Conservation (phyloP, 2,113 vertebrate species). For the Poeciliopsis turrubarensis region DNA sequence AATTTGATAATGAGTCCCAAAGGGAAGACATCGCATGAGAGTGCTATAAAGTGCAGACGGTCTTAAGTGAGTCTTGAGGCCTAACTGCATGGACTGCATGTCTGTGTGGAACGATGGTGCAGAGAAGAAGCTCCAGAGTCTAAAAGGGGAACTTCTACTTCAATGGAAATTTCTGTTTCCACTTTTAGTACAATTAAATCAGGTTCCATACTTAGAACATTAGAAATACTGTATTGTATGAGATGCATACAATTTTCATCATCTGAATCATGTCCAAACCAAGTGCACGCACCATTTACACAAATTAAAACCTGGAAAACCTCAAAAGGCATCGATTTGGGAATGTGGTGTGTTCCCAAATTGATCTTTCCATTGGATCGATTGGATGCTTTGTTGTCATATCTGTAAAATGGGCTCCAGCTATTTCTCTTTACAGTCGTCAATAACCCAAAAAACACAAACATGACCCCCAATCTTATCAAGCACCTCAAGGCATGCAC, state of each 20-base stretch:
- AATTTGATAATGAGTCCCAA: constrained; percentile 41
- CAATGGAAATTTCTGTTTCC: no score
- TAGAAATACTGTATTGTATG: background rate
- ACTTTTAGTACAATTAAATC: no score
- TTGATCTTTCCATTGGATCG: background rate
- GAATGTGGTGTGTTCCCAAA: background rate
- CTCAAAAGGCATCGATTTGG: background rate
- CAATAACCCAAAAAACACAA: background rate
- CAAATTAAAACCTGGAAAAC: background rate
- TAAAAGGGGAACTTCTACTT: background rate
- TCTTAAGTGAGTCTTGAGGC: constrained; percentile 22
- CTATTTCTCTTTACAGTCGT: background rate
- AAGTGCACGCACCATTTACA: background rate
- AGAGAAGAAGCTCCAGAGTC: background rate
- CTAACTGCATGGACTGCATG: background rate
- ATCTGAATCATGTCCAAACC: background rate
- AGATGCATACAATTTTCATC: background rate
- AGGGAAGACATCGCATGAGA: constrained; percentile 41
- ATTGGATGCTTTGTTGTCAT: background rate
- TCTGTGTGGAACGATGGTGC: background rate
- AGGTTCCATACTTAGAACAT: no score
- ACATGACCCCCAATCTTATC: background rate
- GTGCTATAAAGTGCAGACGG: background rate
- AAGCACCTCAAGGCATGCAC: background rate
- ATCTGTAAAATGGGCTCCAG: background rate